Conservation (phyloP, 2,113 vertebrate species). For the Turnix velox region DNA sequence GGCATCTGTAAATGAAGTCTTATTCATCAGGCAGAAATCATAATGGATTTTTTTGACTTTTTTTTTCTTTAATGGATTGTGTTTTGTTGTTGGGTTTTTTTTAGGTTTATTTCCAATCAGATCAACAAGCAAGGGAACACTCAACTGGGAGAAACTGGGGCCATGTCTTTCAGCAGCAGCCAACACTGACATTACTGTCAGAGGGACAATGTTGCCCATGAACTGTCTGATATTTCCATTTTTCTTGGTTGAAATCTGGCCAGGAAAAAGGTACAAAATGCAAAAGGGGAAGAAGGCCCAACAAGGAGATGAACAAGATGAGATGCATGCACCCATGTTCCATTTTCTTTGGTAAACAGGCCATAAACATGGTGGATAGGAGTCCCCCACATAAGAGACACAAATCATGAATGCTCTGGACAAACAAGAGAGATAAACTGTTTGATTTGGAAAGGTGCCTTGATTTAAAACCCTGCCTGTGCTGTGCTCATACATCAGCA, state of each 20-base stretch:
- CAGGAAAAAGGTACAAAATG: not conserved
- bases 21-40: not conserved
- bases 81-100: accelerated
- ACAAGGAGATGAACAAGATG: not conserved
- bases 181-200: not conserved
- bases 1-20: not conserved
- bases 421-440: not conserved
- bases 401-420: accelerated
- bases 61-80: accelerated
- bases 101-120: not conserved
- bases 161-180: not conserved
- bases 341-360: not conserved
- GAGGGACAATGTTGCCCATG: not conserved
- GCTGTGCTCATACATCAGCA: accelerated
- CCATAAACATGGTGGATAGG: not conserved
- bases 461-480: not conserved
- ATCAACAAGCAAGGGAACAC: not conserved
- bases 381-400: not conserved
- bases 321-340: not conserved
- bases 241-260: not conserved
- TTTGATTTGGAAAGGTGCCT: not conserved
- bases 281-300: not conserved
- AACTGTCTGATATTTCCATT: not conserved
- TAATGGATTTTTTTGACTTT: not conserved
- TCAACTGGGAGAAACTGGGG: not conserved